A percentile compares a stretch with the other conserved stretches of the same genome.
Conservation (phyloP, 92 coral and sea anemone genomes). For the Phenganax stokvisi region DNA sequence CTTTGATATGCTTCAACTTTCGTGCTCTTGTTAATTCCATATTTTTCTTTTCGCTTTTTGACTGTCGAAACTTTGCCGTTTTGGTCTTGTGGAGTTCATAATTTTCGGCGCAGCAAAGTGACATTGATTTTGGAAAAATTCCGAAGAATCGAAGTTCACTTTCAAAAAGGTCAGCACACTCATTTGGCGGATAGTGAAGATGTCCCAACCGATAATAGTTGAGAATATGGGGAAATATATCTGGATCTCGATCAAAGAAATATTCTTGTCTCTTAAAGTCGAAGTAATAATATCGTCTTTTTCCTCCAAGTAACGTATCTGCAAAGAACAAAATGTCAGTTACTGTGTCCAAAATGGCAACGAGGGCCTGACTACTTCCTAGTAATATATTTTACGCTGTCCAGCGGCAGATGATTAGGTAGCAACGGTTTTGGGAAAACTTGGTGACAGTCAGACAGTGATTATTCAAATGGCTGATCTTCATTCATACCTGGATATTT, state of each 20-base stretch:
- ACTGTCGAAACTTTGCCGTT: neutral
- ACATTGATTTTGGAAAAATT: slow-evolving; percentile 35
- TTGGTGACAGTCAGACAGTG: no score
- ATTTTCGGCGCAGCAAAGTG: slow-evolving; percentile 33
- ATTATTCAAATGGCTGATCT: neutral
- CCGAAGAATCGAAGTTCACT: slow-evolving; percentile 81
- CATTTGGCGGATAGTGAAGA: slow-evolving; percentile 53
- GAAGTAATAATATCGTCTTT: slow-evolving; percentile 59
- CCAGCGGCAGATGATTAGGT: no score
- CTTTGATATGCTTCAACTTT: slow-evolving; percentile 7
- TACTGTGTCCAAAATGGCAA: neutral
- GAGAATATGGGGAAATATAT: slow-evolving; percentile 49
- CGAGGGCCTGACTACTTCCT: neutral
- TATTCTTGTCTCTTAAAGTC: slow-evolving; percentile 60
- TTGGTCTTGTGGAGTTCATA: neutral
- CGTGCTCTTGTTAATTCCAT: neutral
- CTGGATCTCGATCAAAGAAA: slow-evolving; percentile 65
- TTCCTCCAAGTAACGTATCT: slow-evolving; percentile 91
- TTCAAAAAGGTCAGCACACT: slow-evolving; percentile 44
- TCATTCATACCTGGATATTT: slow-evolving; percentile 76
- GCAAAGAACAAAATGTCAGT: slow-evolving; percentile 7
- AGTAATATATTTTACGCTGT: neutral
- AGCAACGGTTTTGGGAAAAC: no score
- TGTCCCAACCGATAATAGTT: slow-evolving; percentile 50
- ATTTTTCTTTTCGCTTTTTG: neutral